Conservation (phyloP, 2,797 vertebrate species). For the Tauraco hartlaubi region DNA sequence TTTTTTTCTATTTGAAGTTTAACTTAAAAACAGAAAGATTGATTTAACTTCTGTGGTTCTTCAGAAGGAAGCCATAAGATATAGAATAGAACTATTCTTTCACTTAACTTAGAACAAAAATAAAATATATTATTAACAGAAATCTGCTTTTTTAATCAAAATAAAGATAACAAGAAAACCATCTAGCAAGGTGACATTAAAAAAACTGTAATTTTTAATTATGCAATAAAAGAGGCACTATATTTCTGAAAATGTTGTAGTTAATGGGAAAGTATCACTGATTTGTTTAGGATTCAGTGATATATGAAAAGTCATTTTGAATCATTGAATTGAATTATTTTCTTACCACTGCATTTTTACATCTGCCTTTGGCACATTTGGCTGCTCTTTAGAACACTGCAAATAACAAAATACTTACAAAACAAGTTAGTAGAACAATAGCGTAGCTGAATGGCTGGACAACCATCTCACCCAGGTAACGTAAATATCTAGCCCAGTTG, state of each 20-base stretch:
- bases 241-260: neutral
- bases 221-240: neutral
- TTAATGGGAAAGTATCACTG: neutral
- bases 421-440: neutral
- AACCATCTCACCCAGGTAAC: neutral
- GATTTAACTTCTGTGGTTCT: neutral
- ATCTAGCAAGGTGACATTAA: neutral
- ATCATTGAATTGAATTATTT: neutral
- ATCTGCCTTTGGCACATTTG: neutral
- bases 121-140: neutral
- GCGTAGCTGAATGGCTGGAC: neutral
- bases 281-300: neutral
- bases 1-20: neutral
- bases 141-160: neutral
- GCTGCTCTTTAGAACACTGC: neutral
- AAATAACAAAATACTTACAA: neutral
- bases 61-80: neutral
- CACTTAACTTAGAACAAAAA: neutral
- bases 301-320: neutral
- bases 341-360: neutral
- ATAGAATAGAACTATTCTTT: neutral
- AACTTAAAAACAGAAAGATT: neutral
- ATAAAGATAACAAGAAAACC: neutral
- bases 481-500: neutral
- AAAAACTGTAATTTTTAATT: neutral